Evolutionary conservation across 2,113 vertebrate species (phyloP).

Genomic region (Hydrolagus affinis): DNA sequence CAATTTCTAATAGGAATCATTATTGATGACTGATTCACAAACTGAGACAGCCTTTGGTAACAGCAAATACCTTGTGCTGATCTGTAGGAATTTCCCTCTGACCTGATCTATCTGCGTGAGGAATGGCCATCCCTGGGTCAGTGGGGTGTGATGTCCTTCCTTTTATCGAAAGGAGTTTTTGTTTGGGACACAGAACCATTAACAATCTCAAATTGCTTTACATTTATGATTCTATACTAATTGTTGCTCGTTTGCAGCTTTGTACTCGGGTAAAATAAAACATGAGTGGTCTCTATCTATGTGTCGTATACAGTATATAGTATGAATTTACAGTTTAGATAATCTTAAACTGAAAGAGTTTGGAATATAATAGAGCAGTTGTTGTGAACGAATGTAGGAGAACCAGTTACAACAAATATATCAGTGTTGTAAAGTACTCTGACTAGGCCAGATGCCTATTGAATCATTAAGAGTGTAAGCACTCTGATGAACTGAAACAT

Average conservation of each 20-base stretch:
- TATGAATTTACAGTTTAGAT: background rate
- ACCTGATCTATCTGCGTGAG: no score
- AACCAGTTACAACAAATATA: background rate
- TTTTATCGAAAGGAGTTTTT: no score
- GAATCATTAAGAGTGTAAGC: background rate
- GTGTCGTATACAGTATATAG: background rate
- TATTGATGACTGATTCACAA: no score
- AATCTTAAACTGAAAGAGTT: background rate
- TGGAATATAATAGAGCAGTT: background rate
- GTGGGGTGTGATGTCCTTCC: no score
- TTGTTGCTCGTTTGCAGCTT: background rate
- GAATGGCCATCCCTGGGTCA: no score
- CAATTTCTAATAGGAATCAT: no score
- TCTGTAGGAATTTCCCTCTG: no score
- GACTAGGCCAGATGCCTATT: background rate
- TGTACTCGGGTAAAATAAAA: background rate
- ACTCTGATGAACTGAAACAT: slow-evolving; percentile 11
- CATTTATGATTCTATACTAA: no score
- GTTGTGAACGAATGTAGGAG: background rate
- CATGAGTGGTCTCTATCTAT: background rate
- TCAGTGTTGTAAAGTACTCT: slow-evolving; percentile 14
- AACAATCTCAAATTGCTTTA: no score
- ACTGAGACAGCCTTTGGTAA: no score
- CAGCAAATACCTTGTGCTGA: no score
- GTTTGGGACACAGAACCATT: no score